Conservation (phyloP, 2,888 invertebrate species). For the Aphelenchoides bicaudatus region DNA sequence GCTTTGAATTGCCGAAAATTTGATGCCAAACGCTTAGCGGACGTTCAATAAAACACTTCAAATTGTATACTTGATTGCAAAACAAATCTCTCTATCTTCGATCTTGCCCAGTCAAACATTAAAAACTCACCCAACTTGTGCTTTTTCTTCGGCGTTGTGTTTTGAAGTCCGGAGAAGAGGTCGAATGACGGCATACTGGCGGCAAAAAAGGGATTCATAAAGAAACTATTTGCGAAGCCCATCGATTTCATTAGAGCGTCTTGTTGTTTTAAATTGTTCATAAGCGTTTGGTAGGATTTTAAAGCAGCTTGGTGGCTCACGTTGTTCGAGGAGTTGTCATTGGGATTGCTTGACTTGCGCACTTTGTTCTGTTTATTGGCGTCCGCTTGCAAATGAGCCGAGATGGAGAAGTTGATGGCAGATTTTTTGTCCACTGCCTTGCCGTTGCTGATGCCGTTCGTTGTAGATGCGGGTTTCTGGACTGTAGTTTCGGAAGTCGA, state of each 20-base stretch:
- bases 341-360: too few relatives aligned
- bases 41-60: too few relatives aligned
- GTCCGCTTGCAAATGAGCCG: constrained; percentile 6
- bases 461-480: neutral
- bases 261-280: neutral
- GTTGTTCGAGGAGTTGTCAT: too few relatives aligned
- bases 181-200: neutral
- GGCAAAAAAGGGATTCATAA: constrained; percentile 10
- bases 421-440: constrained; percentile 1
- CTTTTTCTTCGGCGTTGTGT: neutral
- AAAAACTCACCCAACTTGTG: constrained; percentile 6
- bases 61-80: too few relatives aligned
- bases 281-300: constrained; percentile 11
- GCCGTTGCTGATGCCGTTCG: too few relatives aligned
- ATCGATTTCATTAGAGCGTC: neutral
- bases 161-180: constrained; percentile 3
- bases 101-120: too few relatives aligned
- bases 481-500: neutral
- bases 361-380: too few relatives aligned
- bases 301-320: neutral
- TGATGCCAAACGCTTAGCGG: too few relatives aligned
- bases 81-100: too few relatives aligned
- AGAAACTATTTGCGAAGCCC: neutral
- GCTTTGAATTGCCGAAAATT: too few relatives aligned
- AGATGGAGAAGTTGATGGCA: constrained; percentile 7